Conservation (phyloP, 2,888 invertebrate genomes). For the Lapara coniferarum region DNA sequence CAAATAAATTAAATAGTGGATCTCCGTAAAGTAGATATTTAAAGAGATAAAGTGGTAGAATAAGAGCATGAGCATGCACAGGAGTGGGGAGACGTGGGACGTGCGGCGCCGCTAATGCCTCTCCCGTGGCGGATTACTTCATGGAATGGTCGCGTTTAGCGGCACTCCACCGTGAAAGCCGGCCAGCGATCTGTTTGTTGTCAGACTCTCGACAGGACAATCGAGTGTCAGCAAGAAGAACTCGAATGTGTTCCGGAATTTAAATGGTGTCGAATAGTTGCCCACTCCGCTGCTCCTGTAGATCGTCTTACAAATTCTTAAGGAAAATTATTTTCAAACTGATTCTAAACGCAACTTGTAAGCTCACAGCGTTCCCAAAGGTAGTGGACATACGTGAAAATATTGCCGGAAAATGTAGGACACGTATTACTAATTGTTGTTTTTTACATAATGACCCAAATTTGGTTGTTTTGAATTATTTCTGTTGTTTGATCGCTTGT, state of each 20-base stretch:
- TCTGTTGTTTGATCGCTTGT: too few relatives aligned
- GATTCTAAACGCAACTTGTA: too few relatives aligned
- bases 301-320: background rate
- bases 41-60: constrained; percentile 48
- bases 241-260: constrained; percentile 13
- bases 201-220: constrained; percentile 57
- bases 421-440: too few relatives aligned
- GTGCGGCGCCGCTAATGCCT: constrained; percentile 61
- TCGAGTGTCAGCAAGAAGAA: constrained; percentile 49
- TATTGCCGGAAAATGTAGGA: too few relatives aligned
- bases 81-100: constrained; percentile 33
- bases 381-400: too few relatives aligned
- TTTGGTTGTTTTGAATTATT: too few relatives aligned
- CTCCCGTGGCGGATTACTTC: constrained; percentile 72
- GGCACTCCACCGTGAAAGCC: constrained; percentile 69
- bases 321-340: too few relatives aligned
- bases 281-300: background rate
- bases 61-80: constrained; percentile 61
- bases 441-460: too few relatives aligned
- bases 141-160: constrained; percentile 71
- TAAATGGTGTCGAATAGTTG: constrained; percentile 7
- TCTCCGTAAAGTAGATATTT: constrained; percentile 27
- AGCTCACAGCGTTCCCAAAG: too few relatives aligned
- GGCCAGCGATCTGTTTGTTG: constrained; percentile 67
- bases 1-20: constrained; percentile 14